Evolutionary conservation across 2,888 invertebrate species (phyloP).

Genomic region (Dascillus cervinus): DNA sequence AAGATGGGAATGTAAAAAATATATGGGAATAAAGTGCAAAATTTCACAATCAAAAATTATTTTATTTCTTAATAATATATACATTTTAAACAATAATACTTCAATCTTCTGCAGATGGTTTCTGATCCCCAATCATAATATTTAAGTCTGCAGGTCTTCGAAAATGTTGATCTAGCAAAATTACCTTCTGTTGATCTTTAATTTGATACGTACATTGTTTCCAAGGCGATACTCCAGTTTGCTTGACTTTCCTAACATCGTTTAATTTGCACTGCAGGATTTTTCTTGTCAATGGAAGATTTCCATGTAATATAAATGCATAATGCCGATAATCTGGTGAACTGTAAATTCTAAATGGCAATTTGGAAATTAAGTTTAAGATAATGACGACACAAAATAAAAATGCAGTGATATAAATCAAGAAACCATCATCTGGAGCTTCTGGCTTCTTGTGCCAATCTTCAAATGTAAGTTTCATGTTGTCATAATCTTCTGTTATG

Average conservation of each 20-base stretch:
- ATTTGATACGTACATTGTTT: conserved; percentile 26
- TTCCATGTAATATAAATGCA: conserved; percentile 27
- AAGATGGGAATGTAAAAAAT: too few relatives aligned
- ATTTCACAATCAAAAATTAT: too few relatives aligned
- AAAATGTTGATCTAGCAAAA: conserved; percentile 34
- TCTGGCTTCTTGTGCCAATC: conserved; percentile 10
- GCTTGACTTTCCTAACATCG: conserved; percentile 24
- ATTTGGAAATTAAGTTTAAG: conserved; percentile 23
- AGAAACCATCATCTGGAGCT: conserved; percentile 20
- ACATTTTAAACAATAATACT: too few relatives aligned
- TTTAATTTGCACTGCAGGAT: conserved; percentile 21
- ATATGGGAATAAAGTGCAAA: too few relatives aligned
- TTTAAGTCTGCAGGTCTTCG: conserved; percentile 35
- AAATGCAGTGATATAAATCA: conserved; percentile 24
- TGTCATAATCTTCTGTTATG: conserved; percentile 9
- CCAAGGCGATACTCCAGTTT: conserved; percentile 28
- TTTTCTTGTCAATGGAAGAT: conserved; percentile 24
- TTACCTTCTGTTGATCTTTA: conserved; percentile 21
- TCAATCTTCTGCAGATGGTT: conserved; percentile 20
- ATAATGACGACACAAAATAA: conserved; percentile 21
- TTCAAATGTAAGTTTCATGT: conserved; percentile 7
- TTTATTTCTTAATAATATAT: not conserved
- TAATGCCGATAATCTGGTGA: conserved; percentile 27
- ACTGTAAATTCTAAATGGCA: conserved; percentile 37
- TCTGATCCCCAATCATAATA: conserved; percentile 35